phyloP scores from a whole-genome alignment of 2,113 vertebrate species.

The Alligator mississippiensis region DNA sequence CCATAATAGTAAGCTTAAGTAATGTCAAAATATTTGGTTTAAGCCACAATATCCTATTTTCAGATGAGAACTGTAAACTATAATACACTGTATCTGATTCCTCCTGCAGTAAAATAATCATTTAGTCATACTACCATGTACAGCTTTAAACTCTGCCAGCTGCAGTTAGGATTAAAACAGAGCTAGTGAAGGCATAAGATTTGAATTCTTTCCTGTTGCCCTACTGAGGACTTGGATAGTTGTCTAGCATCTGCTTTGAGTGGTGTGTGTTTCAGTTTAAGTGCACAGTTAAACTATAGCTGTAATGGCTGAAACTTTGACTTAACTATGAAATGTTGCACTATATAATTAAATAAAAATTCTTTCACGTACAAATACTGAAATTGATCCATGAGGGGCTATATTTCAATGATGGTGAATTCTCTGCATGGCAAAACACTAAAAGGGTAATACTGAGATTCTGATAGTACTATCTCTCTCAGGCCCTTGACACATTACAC shows the following conservation, averaged over 20 bases:
- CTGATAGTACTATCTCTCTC: background rate
- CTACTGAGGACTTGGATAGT: background rate
- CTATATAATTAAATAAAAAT: conserved; percentile 1
- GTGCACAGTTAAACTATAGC: background rate
- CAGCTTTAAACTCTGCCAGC: background rate
- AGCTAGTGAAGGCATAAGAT: background rate
- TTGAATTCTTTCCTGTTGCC: background rate
- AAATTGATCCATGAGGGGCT: background rate
- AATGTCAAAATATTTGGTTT: conserved; percentile 64
- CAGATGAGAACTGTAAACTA: conserved; percentile 15
- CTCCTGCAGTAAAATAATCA: background rate
- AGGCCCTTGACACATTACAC: no score
- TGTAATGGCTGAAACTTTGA: background rate
- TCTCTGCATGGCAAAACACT: background rate
- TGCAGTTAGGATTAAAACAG: background rate
- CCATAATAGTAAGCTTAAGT: conserved; percentile 55
- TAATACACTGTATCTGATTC: background rate
- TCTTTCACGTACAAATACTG: background rate
- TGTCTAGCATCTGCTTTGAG: background rate
- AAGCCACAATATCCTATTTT: conserved; percentile 59
- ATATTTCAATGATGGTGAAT: background rate
- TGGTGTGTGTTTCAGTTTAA: background rate
- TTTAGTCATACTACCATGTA: background rate
- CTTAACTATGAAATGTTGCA: background rate
- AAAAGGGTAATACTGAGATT: background rate